phyloP scores from a whole-genome alignment of 2,797 vertebrate genomes.

The Sylvia borin region DNA sequence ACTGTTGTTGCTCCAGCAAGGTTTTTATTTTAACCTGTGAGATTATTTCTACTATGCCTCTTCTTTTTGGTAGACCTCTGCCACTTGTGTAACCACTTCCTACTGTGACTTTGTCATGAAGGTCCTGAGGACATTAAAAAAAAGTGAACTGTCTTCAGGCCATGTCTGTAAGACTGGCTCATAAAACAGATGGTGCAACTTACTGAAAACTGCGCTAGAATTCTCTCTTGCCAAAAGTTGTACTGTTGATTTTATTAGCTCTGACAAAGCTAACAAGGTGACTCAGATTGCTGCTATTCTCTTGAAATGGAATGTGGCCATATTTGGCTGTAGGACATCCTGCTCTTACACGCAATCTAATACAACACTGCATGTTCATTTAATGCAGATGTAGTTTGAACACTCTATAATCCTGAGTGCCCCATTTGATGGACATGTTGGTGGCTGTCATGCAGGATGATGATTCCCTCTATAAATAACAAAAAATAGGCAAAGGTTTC shows the following conservation, averaged over 20 bases:
- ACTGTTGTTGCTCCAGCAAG: not conserved
- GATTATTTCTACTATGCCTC: not conserved
- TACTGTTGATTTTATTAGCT: slow-evolving; percentile 41
- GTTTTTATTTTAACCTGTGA: not conserved
- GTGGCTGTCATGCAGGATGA: not conserved
- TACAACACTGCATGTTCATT: not conserved
- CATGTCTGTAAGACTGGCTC: not conserved
- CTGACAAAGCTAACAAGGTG: slow-evolving; percentile 40
- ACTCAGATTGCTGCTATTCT: slow-evolving; percentile 24
- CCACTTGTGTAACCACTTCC: not conserved
- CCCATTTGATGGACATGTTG: not conserved
- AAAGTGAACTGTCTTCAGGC: not conserved
- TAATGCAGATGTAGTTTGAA: slow-evolving; percentile 1
- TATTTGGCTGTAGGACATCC: slow-evolving; percentile 24
- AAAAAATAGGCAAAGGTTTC: not conserved
- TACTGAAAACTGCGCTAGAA: not conserved
- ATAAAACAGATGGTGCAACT: not conserved
- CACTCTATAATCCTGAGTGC: not conserved
- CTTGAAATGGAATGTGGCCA: slow-evolving; percentile 8
- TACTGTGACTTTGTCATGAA: not conserved
- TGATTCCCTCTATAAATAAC: not conserved
- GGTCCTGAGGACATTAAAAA: not conserved
- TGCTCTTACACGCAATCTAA: not conserved
- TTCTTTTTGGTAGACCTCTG: not conserved
- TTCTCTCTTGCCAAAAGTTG: not conserved